phyloP scores from a whole-genome alignment of 2,888 invertebrate species.

The Himalopsyche tibetana region DNA sequence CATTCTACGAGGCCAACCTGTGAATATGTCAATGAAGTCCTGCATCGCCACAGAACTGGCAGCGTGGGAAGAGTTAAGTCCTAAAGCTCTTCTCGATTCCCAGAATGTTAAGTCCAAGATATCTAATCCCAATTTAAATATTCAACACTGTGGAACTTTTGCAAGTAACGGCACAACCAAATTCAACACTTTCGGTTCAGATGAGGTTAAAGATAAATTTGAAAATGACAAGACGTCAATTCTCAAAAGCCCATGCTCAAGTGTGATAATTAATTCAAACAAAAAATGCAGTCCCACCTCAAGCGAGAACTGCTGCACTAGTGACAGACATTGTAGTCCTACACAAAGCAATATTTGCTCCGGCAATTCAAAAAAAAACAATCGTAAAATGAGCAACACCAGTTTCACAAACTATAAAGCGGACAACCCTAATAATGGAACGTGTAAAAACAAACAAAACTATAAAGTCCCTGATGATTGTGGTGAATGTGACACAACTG shows the following conservation, averaged over 20 bases:
- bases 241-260: slow-evolving; percentile 55
- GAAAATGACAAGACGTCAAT: not conserved
- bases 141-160: not conserved
- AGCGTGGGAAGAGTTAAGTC: slow-evolving; percentile 66
- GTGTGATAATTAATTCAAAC: slow-evolving; percentile 45
- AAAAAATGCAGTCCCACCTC: slow-evolving; percentile 19
- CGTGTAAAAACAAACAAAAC: slow-evolving; percentile 2
- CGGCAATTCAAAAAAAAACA: slow-evolving; percentile 11
- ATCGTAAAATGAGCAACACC: slow-evolving; percentile 34
- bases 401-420: not conserved
- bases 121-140: slow-evolving; percentile 2
- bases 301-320: not conserved
- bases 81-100: slow-evolving; percentile 65
- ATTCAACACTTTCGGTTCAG: not conserved
- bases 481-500: not conserved
- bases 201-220: not conserved
- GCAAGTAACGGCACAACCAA: not conserved
- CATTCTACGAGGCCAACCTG: slow-evolving; percentile 68
- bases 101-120: slow-evolving; percentile 51
- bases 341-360: not conserved
- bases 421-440: not conserved
- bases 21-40: slow-evolving; percentile 48
- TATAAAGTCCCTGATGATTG: slow-evolving; percentile 3
- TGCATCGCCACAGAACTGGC: slow-evolving; percentile 44
- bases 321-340: not conserved